phyloP scores from a whole-genome alignment of 2,888 invertebrate genomes.

The Habroteleia sp. region DNA sequence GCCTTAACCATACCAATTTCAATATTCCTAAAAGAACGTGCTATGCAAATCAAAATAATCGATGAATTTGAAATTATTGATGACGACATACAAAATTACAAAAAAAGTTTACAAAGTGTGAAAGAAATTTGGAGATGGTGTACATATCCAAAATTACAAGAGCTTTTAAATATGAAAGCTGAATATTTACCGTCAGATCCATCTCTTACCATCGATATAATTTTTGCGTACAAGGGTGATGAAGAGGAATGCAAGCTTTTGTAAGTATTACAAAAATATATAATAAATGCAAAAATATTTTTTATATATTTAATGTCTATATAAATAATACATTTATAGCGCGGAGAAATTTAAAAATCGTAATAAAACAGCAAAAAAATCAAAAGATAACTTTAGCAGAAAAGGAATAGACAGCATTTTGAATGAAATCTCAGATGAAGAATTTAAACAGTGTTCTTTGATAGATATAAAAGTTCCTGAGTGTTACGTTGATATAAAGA shows the following conservation, averaged over 20 bases:
- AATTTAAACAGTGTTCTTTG: constrained; percentile 82
- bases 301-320: background rate
- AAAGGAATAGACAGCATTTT: constrained; percentile 84
- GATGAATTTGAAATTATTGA: constrained; percentile 82
- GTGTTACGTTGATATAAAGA: constrained; percentile 80
- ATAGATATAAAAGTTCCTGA: constrained; percentile 83
- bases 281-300: background rate
- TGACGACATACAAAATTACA: constrained; percentile 57
- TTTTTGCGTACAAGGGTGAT: constrained; percentile 82
- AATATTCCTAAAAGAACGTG: constrained; percentile 85
- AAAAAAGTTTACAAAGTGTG: constrained; percentile 68
- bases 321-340: constrained; percentile 71
- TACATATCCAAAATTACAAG: constrained; percentile 84
- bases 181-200: constrained; percentile 70
- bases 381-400: constrained; percentile 83
- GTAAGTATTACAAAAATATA: constrained; percentile 70
- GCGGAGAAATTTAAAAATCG: constrained; percentile 80
- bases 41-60: constrained; percentile 84
- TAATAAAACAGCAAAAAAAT: constrained; percentile 74
- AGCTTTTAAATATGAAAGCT: constrained; percentile 64
- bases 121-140: constrained; percentile 92
- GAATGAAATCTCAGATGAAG: constrained; percentile 80
- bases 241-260: constrained; percentile 83
- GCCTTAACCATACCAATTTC: constrained; percentile 88
- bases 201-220: constrained; percentile 83